A percentile compares a stretch with the other conserved stretches of the same genome.
phyloP scores from a whole-genome alignment of 2,797 vertebrate genomes.

The Microctenopoma steveboyesi region DNA sequence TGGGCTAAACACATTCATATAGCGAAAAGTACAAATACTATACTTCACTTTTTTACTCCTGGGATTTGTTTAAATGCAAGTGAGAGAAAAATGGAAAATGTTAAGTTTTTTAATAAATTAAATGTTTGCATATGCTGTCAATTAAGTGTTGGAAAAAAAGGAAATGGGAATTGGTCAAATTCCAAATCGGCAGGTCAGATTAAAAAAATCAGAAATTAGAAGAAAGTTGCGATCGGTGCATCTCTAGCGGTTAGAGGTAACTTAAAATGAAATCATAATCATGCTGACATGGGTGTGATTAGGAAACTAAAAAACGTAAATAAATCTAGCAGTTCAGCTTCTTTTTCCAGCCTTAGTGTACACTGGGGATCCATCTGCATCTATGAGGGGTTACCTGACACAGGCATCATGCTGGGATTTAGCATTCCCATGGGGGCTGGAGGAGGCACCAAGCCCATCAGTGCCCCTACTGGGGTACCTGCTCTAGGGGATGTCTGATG shows the following conservation, averaged over 20 bases:
- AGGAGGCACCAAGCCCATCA: constrained; percentile 97
- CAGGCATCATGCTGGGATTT: constrained; percentile 96
- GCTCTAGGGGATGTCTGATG: constrained; percentile 94
- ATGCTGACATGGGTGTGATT: constrained; percentile 35
- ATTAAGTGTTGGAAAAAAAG: too few relatives aligned
- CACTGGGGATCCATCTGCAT: constrained; percentile 71
- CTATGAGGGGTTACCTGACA: constrained; percentile 94
- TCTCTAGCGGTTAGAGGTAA: constrained; percentile 3
- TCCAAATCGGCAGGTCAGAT: too few relatives aligned
- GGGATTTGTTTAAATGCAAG: too few relatives aligned
- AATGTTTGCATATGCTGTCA: too few relatives aligned
- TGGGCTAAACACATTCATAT: too few relatives aligned
- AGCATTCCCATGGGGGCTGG: constrained; percentile 98
- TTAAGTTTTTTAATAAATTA: too few relatives aligned
- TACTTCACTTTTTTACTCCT: too few relatives aligned
- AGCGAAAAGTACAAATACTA: too few relatives aligned
- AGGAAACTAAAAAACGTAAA: constrained; percentile 40
- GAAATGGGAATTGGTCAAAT: too few relatives aligned
- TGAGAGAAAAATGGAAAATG: too few relatives aligned
- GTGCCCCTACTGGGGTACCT: constrained; percentile 97
- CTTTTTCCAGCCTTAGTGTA: constrained; percentile 73
- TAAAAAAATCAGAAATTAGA: too few relatives aligned
- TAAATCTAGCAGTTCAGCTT: constrained; percentile 80
- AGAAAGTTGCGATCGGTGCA: too few relatives aligned
- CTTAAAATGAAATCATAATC: constrained; percentile 19